Conservation (phyloP, 2,113 vertebrate species). For the Ptychochromis oligacanthus region DNA sequence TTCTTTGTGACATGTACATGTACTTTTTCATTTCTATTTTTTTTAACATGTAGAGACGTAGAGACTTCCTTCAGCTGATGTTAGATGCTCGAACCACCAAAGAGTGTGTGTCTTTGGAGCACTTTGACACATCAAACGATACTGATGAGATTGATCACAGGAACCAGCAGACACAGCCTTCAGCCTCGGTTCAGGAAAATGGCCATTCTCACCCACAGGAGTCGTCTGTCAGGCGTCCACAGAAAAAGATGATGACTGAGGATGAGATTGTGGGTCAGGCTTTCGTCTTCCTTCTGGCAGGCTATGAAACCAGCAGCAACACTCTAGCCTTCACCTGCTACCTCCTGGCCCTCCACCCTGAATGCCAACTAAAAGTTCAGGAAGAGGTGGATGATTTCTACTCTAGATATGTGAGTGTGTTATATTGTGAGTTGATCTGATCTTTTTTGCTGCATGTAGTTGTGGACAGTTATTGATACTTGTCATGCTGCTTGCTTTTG, state of each 20-base stretch:
- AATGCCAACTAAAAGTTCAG: conserved; percentile 86
- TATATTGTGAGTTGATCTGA: background rate
- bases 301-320: conserved; percentile 90
- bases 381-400: conserved; percentile 87
- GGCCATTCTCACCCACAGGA: background rate
- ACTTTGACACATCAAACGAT: conserved; percentile 73
- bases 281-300: conserved; percentile 90
- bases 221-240: conserved; percentile 19
- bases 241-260: conserved; percentile 80
- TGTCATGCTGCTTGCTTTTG: conserved; percentile 17
- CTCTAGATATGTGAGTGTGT: conserved; percentile 84
- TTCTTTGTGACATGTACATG: background rate
- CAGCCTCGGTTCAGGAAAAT: background rate
- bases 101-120: conserved; percentile 57
- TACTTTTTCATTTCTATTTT: background rate
- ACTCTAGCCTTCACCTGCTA: conserved; percentile 88
- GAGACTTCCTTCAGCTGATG: conserved; percentile 93
- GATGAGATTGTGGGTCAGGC: conserved; percentile 93
- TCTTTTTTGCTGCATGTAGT: background rate
- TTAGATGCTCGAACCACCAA: conserved; percentile 79
- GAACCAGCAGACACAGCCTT: background rate
- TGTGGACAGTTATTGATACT: background rate
- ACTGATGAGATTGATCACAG: background rate
- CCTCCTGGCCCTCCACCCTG: conserved; percentile 86
- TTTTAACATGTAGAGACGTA: conserved; percentile 80